phyloP scores from a whole-genome alignment of 2,888 invertebrate genomes.

The Cyrtodaria siliqua region DNA sequence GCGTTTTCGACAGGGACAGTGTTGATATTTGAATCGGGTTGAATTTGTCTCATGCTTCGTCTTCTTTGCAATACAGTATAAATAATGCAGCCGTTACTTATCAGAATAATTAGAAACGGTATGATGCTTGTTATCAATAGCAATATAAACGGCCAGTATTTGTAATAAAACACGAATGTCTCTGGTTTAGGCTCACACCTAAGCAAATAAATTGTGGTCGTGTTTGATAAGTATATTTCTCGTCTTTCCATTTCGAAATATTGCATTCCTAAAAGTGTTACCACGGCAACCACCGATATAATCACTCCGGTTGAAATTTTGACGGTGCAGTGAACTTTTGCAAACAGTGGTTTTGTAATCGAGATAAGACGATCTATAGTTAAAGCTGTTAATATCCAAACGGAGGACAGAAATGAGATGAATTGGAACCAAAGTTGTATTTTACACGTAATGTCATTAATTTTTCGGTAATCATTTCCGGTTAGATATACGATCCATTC shows the following conservation, averaged over 20 bases:
- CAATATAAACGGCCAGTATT: not conserved
- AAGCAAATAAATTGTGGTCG: conserved; percentile 1
- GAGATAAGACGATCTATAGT: conserved; percentile 4
- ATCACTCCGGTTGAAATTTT: not conserved
- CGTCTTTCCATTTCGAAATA: conserved; percentile 4
- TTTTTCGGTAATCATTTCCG: conserved; percentile 5
- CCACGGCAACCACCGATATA: not conserved
- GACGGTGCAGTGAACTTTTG: not conserved
- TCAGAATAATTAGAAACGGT: not conserved
- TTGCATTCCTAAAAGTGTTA: not conserved
- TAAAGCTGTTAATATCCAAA: conserved; percentile 13
- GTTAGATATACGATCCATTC: conserved; percentile 14
- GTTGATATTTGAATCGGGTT: too few relatives aligned
- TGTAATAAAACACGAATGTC: not conserved
- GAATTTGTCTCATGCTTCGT: too few relatives aligned
- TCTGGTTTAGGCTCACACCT: conserved; percentile 6
- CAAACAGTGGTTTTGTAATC: conserved; percentile 1
- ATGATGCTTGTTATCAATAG: not conserved
- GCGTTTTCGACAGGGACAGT: too few relatives aligned
- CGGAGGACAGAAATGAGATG: not conserved
- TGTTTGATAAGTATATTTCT: conserved; percentile 5
- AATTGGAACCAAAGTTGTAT: conserved; percentile 19
- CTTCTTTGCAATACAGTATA: too few relatives aligned
- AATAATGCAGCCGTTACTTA: not conserved
- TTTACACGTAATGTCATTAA: not conserved